A percentile compares a stretch with the other conserved stretches of the same genome.
Evolutionary conservation across 2,888 invertebrate genomes (phyloP).

Genomic region (Acutogordius australiensis): DNA sequence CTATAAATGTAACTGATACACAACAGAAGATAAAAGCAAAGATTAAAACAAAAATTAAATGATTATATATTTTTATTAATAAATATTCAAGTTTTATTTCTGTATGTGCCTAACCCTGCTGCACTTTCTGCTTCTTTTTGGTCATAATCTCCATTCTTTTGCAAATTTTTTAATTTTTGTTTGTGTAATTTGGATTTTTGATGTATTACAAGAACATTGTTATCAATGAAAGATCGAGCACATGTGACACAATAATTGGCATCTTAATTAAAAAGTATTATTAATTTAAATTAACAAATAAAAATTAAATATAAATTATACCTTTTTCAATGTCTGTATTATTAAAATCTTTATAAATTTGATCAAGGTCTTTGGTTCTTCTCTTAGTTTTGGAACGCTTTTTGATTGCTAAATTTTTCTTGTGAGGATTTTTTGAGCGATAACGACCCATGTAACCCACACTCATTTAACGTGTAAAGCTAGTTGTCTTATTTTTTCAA

Average conservation of each 20-base stretch:
- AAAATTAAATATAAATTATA: too few relatives aligned
- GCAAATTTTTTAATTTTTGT: slow-evolving; percentile 24
- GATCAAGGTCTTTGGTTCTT: slow-evolving; percentile 4
- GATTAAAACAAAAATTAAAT: slow-evolving; percentile 3
- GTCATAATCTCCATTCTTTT: background rate
- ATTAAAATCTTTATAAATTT: slow-evolving; percentile 4
- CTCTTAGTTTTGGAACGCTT: background rate
- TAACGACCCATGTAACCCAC: slow-evolving; percentile 10
- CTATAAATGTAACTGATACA: background rate
- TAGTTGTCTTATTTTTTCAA: too few relatives aligned
- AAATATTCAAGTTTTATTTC: too few relatives aligned
- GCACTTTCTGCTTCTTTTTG: slow-evolving; percentile 8
- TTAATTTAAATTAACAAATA: too few relatives aligned
- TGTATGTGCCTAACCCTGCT: slow-evolving; percentile 9
- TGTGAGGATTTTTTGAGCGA: background rate
- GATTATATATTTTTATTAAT: background rate
- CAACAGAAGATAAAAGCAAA: background rate
- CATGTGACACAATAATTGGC: background rate
- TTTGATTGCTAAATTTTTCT: background rate
- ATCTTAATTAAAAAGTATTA: too few relatives aligned
- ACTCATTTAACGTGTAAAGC: too few relatives aligned
- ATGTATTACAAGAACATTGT: slow-evolving; percentile 1
- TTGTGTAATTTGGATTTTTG: slow-evolving; percentile 13
- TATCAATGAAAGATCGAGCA: slow-evolving; percentile 8
- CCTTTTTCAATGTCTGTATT: too few relatives aligned